phyloP scores from a whole-genome alignment of 1,140 invertebrate genomes.

The Anastrepha obliqua region DNA sequence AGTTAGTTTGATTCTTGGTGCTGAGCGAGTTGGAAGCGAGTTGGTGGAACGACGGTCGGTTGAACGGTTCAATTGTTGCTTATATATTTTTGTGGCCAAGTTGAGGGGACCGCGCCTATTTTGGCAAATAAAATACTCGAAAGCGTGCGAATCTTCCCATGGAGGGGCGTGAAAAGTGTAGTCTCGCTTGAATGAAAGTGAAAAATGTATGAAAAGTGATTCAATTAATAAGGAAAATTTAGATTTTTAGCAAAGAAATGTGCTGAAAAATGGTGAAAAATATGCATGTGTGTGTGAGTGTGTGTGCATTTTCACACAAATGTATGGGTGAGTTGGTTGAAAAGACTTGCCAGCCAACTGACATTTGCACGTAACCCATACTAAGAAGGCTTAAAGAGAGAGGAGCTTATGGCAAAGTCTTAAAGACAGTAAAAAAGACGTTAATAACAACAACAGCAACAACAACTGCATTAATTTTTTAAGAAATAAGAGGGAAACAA shows the following conservation, averaged over 20 bases:
- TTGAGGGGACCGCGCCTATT: slow-evolving; percentile 47
- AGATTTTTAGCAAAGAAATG: slow-evolving; percentile 43
- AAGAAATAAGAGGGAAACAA: slow-evolving; percentile 2
- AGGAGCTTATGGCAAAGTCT: slow-evolving; percentile 28
- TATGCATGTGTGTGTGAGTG: slow-evolving; percentile 18
- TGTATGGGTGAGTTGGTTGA: slow-evolving; percentile 40
- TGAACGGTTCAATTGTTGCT: not conserved
- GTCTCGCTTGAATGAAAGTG: not conserved
- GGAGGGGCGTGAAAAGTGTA: not conserved
- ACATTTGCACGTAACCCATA: not conserved
- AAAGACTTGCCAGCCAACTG: slow-evolving; percentile 33
- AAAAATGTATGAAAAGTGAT: slow-evolving; percentile 27
- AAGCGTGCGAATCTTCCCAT: not conserved
- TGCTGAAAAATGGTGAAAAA: slow-evolving; percentile 42
- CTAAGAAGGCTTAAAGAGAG: slow-evolving; percentile 5
- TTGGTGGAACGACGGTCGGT: slow-evolving; percentile 46
- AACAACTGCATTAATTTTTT: not conserved
- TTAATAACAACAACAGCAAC: slow-evolving; percentile 27
- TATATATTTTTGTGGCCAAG: slow-evolving; percentile 1
- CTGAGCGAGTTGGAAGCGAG: slow-evolving; percentile 38
- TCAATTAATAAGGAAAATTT: not conserved
- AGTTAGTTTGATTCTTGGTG: slow-evolving; percentile 47
- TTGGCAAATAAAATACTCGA: slow-evolving; percentile 13
- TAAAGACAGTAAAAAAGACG: slow-evolving; percentile 7
- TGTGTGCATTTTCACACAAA: not conserved